phyloP scores from a whole-genome alignment of 2,113 vertebrate species.

The Zingel zingel region DNA sequence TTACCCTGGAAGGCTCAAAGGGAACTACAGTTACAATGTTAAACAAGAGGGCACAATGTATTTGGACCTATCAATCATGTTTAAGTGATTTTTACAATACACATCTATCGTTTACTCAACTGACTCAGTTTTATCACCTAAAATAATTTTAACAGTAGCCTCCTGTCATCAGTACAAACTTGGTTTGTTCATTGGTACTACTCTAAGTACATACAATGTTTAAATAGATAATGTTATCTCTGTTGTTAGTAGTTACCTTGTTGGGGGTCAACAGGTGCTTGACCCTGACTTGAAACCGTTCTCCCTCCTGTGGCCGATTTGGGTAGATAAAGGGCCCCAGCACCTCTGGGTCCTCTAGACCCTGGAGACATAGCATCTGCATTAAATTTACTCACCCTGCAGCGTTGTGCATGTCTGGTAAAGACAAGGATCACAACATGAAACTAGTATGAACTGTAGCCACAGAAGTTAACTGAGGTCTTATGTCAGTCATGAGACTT shows the following conservation, averaged over 20 bases:
- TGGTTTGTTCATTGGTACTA: neutral
- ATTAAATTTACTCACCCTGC: no score
- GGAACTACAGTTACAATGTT: no score
- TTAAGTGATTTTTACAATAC: no score
- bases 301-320: constrained; percentile 80
- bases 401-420: no score
- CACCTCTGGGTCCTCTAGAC: constrained; percentile 69
- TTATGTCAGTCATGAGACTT: no score
- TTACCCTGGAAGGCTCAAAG: no score
- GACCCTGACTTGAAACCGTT: constrained; percentile 85
- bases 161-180: neutral
- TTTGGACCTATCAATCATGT: no score
- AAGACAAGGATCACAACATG: no score
- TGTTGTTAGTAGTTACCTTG: constrained; percentile 80
- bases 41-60: no score
- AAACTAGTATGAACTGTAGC: no score
- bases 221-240: neutral
- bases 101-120: neutral
- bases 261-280: constrained; percentile 92
- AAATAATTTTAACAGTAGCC: neutral
- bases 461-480: no score
- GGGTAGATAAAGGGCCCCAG: constrained; percentile 77
- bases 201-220: neutral
- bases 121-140: neutral
- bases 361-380: constrained; percentile 75